Evolutionary conservation across 2,113 vertebrate species (phyloP), one percentile per base, ranked within the genome.

Genomic region (Camelus bactrianus): DNA sequence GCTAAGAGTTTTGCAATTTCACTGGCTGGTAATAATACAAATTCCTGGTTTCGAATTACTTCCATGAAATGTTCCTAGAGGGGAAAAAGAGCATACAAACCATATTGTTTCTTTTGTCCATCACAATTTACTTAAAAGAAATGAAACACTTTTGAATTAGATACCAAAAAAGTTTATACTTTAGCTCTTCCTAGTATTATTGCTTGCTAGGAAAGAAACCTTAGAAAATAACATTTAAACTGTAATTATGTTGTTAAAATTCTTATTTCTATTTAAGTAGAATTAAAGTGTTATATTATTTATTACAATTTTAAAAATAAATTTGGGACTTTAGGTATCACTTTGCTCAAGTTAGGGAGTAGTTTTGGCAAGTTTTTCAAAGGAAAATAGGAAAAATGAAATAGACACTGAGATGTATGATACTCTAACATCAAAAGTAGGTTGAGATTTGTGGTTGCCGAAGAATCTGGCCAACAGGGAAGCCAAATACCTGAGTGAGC

Each of bases 21-120:
- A 80, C 98, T 98, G 94, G 99, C 98, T 35, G 99, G 99, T 70
- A 99, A 98, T 93, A 99, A 98, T 5, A 99, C 98, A 98, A 99
- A 99, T 98, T 99, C 99, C 97, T 99, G 99, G 98, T 99, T 99
- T 97, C 99, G 99, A 86, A 99, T 99, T 92, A 99, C 99, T 97
- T 99, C 99, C 99, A 99, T 98, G 98, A 99, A 99, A 98, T 99
- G 99, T 92, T 99, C 99, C 99, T 99, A 97, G 3, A 92, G 89
- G 82, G 69, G 64, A 80, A 81, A 95, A 98, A 96, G 30, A 56
- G 56, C 48, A 96, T 35, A 96, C 94, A 65, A 98, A 73, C 87
- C 96, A 69, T 48, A 89, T 56, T 88, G 86, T 96, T 94, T 94
- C 90, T 93, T 96, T 35, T 91, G 54, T 22, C 22, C 60, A 89